Conservation (phyloP, 2,113 vertebrate genomes). For the Telmatochromis sp. region DNA sequence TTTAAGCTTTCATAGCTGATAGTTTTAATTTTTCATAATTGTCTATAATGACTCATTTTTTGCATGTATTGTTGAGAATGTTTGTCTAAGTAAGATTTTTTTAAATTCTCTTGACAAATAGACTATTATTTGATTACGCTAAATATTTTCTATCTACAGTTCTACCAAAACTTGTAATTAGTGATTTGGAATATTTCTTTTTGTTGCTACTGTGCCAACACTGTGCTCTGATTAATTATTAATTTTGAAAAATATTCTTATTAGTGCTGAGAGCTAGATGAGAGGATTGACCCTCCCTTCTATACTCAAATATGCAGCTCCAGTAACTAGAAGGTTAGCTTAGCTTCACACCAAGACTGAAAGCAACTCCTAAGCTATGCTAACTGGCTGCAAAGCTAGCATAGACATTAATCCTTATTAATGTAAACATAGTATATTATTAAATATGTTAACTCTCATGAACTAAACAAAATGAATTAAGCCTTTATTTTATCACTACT, state of each 20-base stretch:
- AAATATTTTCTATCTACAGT: neutral
- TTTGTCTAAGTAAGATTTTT: neutral
- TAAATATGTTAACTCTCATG: neutral
- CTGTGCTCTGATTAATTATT: fast-evolving
- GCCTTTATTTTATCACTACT: neutral
- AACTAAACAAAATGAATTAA: neutral
- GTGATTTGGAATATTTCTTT: neutral
- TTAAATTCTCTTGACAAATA: neutral
- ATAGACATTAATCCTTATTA: neutral
- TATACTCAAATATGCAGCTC: neutral
- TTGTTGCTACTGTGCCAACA: neutral
- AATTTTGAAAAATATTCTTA: neutral
- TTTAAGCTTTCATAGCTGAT: neutral
- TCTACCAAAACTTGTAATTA: neutral
- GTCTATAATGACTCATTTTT: neutral
- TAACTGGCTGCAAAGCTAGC: neutral
- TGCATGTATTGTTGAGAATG: neutral
- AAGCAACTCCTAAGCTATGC: neutral
- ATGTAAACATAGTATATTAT: neutral
- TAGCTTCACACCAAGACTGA: neutral
- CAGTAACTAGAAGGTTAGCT: neutral
- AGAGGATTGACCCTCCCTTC: neutral
- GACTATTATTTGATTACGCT: neutral
- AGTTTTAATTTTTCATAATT: fast-evolving
- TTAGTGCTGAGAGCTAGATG: neutral